Conservation (phyloP, 2,888 invertebrate genomes). For the Chorisops tibialis region DNA sequence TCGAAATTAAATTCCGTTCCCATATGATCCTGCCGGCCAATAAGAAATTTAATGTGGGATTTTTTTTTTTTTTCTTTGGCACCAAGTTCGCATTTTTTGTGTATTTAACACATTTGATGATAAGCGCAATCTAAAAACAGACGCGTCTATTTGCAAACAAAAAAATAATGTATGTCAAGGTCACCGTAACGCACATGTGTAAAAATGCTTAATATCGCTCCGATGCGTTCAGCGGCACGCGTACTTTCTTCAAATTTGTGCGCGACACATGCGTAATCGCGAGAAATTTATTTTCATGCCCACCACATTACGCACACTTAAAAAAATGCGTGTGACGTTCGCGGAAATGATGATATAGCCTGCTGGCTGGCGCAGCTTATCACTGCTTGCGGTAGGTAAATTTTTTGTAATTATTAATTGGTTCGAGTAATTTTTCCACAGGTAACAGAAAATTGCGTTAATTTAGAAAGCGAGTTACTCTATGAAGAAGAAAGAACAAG, state of each 20-base stretch:
- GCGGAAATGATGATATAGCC: too few relatives aligned
- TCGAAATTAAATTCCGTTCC: neutral
- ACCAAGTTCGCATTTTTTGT: neutral
- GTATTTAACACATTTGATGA: neutral
- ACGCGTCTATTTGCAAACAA: slow-evolving; percentile 1
- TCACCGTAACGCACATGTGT: slow-evolving; percentile 18
- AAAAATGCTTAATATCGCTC: neutral
- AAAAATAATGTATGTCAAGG: slow-evolving; percentile 13
- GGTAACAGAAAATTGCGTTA: too few relatives aligned
- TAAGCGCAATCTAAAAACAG: slow-evolving; percentile 10
- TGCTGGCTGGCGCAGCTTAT: too few relatives aligned
- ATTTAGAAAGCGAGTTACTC: too few relatives aligned
- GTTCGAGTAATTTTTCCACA: too few relatives aligned
- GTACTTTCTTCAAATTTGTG: neutral
- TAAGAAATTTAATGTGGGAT: neutral
- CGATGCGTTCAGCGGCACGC: neutral
- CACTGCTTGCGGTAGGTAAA: too few relatives aligned
- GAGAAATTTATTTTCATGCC: neutral
- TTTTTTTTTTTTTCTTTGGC: too few relatives aligned
- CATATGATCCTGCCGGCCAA: neutral
- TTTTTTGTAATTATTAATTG: too few relatives aligned
- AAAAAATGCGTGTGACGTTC: too few relatives aligned
- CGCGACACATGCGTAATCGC: slow-evolving; percentile 18
- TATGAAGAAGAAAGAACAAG: too few relatives aligned
- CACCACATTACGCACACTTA: too few relatives aligned